Conservation (phyloP, 2,113 vertebrate species). For the Ellobius talpinus region DNA sequence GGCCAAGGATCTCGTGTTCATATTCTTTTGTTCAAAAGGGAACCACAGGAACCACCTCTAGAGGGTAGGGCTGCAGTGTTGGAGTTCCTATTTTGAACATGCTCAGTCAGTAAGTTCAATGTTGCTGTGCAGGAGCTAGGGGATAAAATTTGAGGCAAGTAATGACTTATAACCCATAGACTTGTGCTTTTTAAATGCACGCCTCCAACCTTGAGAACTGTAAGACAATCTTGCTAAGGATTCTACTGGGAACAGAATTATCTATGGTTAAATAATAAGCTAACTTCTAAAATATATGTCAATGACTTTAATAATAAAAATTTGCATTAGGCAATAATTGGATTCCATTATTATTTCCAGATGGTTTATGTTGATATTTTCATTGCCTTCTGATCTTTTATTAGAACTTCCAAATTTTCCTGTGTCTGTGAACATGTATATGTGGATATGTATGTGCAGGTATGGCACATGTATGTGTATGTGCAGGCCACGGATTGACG, state of each 20-base stretch:
- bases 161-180: not conserved
- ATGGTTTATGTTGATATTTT: not conserved
- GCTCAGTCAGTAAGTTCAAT: not conserved
- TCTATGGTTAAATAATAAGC: not conserved
- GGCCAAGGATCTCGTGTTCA: not conserved
- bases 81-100: not conserved
- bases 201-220: not conserved
- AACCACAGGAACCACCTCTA: not conserved
- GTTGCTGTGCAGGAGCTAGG: not conserved
- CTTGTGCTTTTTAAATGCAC: not conserved
- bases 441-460: not conserved
- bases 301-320: not conserved
- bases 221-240: not conserved
- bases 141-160: not conserved
- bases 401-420: not conserved
- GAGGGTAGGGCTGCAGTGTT: not conserved
- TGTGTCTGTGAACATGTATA: not conserved
- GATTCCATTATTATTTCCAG: not conserved
- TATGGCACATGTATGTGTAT: not conserved
- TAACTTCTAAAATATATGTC: not conserved
- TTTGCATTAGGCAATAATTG: not conserved
- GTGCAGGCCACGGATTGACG: not conserved
- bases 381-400: not conserved
- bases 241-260: not conserved
- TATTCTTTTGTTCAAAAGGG: not conserved